Evolutionary conservation across 2,888 invertebrate species (phyloP).

Genomic region (Apodemia mormo): DNA sequence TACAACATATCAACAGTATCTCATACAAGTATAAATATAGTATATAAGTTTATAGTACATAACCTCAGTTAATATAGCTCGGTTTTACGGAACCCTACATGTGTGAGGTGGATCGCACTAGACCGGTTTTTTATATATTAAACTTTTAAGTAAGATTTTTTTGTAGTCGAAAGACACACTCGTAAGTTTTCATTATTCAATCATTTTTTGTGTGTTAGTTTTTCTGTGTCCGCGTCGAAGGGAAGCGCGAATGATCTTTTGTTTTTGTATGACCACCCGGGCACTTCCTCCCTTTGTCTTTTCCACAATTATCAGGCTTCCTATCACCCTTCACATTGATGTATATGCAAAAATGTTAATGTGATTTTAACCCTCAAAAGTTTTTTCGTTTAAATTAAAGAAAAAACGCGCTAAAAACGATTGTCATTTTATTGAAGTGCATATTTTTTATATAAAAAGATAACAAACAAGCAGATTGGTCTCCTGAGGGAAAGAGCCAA

Average conservation of each 20-base stretch:
- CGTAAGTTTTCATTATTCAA: conserved; percentile 8
- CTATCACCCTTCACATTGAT: conserved; percentile 55
- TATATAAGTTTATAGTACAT: too few species aligned
- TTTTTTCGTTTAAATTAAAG: not conserved
- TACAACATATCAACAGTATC: too few species aligned
- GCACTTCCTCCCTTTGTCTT: conserved; percentile 75
- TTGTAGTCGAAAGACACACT: not conserved
- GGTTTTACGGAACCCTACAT: too few species aligned
- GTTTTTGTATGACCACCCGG: conserved; percentile 51
- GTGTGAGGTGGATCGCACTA: too few species aligned
- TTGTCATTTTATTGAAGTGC: too few species aligned
- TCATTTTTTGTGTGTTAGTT: conserved; percentile 10
- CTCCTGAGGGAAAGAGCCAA: too few species aligned
- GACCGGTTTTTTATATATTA: too few species aligned
- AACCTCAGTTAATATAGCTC: too few species aligned
- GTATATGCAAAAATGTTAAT: conserved; percentile 44
- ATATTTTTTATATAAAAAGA: too few species aligned
- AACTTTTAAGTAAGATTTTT: not conserved
- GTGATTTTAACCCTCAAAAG: conserved; percentile 22
- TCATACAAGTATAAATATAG: too few species aligned
- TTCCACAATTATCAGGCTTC: conserved; percentile 64
- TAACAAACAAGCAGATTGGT: too few species aligned
- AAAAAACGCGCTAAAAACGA: not conserved
- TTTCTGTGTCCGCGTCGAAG: not conserved
- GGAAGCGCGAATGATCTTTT: conserved; percentile 17